Evolutionary conservation across 2,113 vertebrate species (phyloP).

Genomic region (Pelodiscus sinensis): DNA sequence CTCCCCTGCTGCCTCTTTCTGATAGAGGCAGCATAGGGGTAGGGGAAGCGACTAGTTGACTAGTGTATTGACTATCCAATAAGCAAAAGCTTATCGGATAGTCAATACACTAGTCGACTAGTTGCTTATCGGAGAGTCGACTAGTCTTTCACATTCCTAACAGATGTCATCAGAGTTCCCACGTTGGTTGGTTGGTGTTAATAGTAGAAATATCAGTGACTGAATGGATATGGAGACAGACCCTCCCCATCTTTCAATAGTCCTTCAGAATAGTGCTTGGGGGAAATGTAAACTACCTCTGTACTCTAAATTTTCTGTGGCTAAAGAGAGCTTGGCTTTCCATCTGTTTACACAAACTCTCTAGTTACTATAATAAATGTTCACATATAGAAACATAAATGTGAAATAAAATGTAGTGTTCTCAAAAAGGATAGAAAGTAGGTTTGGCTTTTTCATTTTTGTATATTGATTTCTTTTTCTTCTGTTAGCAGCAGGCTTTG

Average conservation of each 20-base stretch:
- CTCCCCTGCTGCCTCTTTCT: too few relatives aligned
- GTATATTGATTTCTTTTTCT: neutral
- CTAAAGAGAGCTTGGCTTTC: neutral
- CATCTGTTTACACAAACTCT: neutral
- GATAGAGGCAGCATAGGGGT: too few relatives aligned
- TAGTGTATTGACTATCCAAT: too few relatives aligned
- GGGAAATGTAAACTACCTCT: neutral
- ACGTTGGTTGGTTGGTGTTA: neutral
- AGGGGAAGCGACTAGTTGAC: too few relatives aligned
- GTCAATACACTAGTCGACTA: too few relatives aligned
- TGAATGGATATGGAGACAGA: neutral
- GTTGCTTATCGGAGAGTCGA: too few relatives aligned
- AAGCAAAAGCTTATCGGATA: too few relatives aligned
- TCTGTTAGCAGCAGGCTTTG: neutral
- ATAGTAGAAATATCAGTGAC: neutral
- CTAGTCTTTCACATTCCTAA: too few relatives aligned
- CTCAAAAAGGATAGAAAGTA: neutral
- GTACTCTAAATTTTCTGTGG: neutral
- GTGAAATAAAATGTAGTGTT: neutral
- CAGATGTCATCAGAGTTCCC: neutral
- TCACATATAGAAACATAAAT: neutral
- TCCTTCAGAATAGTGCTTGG: neutral
- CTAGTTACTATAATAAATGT: neutral
- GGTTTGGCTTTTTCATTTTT: neutral
- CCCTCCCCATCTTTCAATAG: too few relatives aligned